Conservation (phyloP, 1,140 invertebrate genomes). For the Procambarus virginalis region DNA sequence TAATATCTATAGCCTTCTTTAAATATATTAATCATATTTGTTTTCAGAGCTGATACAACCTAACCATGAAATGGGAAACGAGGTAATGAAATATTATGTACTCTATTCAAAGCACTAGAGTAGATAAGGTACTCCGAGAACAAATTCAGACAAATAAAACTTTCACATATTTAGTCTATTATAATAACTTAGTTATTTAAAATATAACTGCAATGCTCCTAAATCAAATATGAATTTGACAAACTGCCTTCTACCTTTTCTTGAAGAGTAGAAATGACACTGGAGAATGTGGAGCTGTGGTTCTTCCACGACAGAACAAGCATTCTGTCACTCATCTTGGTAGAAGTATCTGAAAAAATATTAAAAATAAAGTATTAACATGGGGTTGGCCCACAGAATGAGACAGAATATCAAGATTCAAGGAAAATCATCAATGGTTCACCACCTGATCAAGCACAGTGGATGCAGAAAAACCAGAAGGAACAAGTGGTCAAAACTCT, state of each 20-base stretch:
- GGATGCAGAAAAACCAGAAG: not conserved
- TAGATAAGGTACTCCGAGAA: too few species aligned
- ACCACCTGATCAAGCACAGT: not conserved
- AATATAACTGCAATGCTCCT: not conserved
- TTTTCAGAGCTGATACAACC: too few species aligned
- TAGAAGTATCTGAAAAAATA: not conserved
- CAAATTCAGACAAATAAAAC: too few species aligned
- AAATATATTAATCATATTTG: too few species aligned
- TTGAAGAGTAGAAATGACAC: slow-evolving; percentile 3
- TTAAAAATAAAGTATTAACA: not conserved
- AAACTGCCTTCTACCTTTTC: slow-evolving; percentile 1
- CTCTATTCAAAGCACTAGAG: too few species aligned
- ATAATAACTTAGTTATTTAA: not conserved
- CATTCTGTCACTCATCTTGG: slow-evolving; percentile 21
- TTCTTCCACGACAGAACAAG: slow-evolving; percentile 25
- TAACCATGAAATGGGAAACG: too few species aligned
- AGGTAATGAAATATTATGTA: too few species aligned
- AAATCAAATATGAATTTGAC: too few species aligned
- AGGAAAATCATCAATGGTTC: not conserved
- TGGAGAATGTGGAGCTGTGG: slow-evolving; percentile 11
- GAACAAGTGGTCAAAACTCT: not conserved
- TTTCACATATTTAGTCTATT: too few species aligned
- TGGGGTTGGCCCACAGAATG: not conserved
- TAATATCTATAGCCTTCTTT: too few species aligned
- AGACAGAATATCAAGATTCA: not conserved